Conservation (phyloP, 2,888 invertebrate genomes). For the Scotopteryx bipunctaria region DNA sequence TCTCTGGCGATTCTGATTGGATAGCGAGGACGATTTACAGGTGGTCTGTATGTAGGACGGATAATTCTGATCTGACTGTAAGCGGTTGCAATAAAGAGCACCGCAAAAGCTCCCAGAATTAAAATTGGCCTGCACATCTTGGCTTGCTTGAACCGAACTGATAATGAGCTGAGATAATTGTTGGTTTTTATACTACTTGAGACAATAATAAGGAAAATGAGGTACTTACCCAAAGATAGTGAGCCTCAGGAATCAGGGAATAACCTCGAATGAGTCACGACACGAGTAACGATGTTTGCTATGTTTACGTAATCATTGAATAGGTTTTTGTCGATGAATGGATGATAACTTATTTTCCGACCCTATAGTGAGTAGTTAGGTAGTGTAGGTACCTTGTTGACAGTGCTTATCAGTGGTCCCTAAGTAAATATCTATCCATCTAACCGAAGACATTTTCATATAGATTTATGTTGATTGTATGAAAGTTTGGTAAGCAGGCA, state of each 20-base stretch:
- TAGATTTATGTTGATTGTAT: too few species aligned
- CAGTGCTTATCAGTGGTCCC: too few species aligned
- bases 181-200: conserved; percentile 11
- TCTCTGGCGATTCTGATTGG: conserved; percentile 26
- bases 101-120: conserved; percentile 16
- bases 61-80: conserved; percentile 20
- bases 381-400: too few species aligned
- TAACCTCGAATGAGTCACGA: conserved; percentile 14
- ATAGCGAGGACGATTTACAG: background rate
- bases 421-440: too few species aligned
- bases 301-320: background rate
- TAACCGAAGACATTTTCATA: too few species aligned
- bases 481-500: background rate
- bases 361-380: too few species aligned
- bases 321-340: background rate
- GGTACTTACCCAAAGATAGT: conserved; percentile 15
- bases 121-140: conserved; percentile 23
- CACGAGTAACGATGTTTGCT: conserved; percentile 13
- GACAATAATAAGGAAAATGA: conserved; percentile 18
- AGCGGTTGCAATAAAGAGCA: conserved; percentile 17
- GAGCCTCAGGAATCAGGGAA: conserved; percentile 15
- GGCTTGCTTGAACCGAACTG: conserved; percentile 12
- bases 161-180: conserved; percentile 8
- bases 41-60: conserved; percentile 26
- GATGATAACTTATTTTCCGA: too few species aligned